Evolutionary conservation across 2,888 invertebrate genomes (phyloP), one percentile per base, ranked within the genome.

Genomic region (Macroteleia sp.): DNA sequence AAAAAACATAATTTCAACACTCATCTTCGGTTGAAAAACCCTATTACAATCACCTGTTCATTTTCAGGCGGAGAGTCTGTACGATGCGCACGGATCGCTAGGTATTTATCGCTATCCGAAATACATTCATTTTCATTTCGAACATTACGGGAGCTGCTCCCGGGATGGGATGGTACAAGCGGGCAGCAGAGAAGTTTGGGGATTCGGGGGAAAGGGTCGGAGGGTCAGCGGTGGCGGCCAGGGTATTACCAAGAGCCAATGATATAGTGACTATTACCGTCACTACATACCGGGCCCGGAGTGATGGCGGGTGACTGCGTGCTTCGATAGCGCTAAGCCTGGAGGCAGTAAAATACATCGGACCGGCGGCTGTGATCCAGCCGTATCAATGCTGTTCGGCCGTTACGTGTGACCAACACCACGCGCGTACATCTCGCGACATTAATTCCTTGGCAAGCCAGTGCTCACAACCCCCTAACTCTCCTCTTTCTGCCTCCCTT

Each of bases 261-360:
- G 91, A 91, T 91, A 91, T 91, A 91, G 90, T 90, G 91, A 91
- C 90, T 91, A 91, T 91, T 91, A 91, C 90, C 90, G 91, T 91
- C 91, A 90, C 88, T 90, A 88, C 89, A 89, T 90, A 90, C 88
- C 87, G 88, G 85, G 87, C 86, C 83, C 87, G 87, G 91, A 91
- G 90, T 91, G 91, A 91, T 91, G 91, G 90, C 89, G 89, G 89
- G 88, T 90, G 91, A 91, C 91, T 91, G 91, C 89, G 88, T 90
- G 90, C 90, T 88, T 90, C 90, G 90, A 91, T 91, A 91, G 90
- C 90, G 89, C 89, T 90, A 90, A 90, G 90, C 90, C 90, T 90
- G 88, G 77, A 85, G 89, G 89, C 89, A 89, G 89, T 90, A 90
- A 90, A 90, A 90, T 90, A 90, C 90, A 90, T 89, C 87, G 90